These are phyloP conservation scores for Thripadectes ignobilis DNA, from an alignment of 2,797 vertebrate species.

Conservation along the genomic window DNA sequence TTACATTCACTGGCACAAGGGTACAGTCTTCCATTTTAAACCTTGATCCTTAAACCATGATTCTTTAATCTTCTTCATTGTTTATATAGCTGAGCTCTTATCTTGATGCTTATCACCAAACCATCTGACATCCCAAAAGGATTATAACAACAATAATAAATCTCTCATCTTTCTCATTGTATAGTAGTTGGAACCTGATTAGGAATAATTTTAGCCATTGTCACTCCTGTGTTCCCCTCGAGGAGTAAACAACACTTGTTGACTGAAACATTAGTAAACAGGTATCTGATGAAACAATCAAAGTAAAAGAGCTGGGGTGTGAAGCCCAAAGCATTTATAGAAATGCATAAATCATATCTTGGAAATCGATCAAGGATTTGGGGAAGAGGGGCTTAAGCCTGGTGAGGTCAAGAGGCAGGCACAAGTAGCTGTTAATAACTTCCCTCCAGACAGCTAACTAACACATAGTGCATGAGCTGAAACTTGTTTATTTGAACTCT, in stretches of 20 bases:
- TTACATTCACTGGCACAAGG: background rate
- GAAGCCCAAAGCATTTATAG: background rate
- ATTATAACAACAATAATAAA: slow-evolving; percentile 4
- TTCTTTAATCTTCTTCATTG: background rate
- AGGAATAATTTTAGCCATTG: background rate
- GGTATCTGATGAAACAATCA: background rate
- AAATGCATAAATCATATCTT: slow-evolving; percentile 18
- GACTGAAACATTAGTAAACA: slow-evolving; percentile 22
- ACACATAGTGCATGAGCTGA: background rate
- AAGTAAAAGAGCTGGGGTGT: background rate
- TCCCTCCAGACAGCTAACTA: background rate
- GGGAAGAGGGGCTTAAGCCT: background rate
- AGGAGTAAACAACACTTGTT: background rate
- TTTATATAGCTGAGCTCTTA: background rate
- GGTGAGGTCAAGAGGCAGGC: background rate
- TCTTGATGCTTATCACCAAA: background rate
- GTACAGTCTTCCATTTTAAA: background rate
- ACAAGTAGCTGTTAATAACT: slow-evolving; percentile 20
- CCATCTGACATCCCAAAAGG: background rate
- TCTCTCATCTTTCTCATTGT: background rate
- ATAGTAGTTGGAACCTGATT: background rate
- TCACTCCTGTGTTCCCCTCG: background rate
- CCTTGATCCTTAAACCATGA: background rate
- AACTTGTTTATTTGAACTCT: slow-evolving; percentile 3
- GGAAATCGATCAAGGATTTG: slow-evolving; percentile 24